Evolutionary conservation across 2,797 vertebrate genomes (phyloP).

Genomic region (Coilia nasus): DNA sequence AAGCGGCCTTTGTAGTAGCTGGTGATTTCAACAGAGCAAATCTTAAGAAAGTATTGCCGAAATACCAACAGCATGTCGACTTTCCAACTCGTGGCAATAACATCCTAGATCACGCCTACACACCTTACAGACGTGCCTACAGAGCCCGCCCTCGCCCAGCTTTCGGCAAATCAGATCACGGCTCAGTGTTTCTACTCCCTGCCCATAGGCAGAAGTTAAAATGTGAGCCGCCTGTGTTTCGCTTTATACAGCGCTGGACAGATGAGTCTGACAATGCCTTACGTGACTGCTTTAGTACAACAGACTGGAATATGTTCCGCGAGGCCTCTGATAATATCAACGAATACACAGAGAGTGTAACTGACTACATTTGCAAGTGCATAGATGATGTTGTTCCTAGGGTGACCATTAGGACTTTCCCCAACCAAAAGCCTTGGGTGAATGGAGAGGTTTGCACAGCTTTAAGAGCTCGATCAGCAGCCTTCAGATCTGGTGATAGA

Average conservation of each 20-base stretch:
- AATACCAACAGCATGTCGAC: constrained; percentile 21
- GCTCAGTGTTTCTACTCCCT: constrained; percentile 17
- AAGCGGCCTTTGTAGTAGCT: not conserved
- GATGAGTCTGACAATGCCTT: not conserved
- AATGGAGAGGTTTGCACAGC: not conserved
- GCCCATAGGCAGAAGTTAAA: constrained; percentile 17
- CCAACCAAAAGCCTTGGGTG: constrained; percentile 32
- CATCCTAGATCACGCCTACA: not conserved
- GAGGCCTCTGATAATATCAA: not conserved
- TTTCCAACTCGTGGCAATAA: not conserved
- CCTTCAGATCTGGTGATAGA: constrained; percentile 7
- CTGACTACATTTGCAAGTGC: not conserved
- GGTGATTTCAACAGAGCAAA: constrained; percentile 25
- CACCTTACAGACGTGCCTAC: not conserved
- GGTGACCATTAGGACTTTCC: constrained; percentile 2
- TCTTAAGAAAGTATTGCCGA: constrained; percentile 16
- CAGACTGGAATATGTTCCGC: constrained; percentile 11
- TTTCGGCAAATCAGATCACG: not conserved
- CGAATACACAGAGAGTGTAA: too few species aligned
- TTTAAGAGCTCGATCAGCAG: not conserved
- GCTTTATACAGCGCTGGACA: not conserved
- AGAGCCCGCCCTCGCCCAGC: not conserved
- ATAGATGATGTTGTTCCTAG: constrained; percentile 12
- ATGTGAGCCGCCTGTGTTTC: too few species aligned
- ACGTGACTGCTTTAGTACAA: not conserved